These are phyloP conservation scores for Siniperca undulata DNA, from an alignment of 2,797 vertebrate species.

Conservation along the genomic window DNA sequence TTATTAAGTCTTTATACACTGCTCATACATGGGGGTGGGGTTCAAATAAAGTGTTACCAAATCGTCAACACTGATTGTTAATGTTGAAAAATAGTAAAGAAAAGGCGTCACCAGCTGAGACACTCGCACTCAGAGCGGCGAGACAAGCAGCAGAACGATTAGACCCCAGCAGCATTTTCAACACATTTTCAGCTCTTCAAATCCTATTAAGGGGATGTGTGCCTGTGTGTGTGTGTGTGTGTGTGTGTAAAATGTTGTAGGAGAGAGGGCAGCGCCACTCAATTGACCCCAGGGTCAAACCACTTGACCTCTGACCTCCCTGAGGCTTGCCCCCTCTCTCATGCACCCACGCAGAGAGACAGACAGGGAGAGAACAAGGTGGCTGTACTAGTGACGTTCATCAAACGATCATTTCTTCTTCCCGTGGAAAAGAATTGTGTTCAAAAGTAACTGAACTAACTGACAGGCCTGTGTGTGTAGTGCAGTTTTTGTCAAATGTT, in stretches of 20 bases:
- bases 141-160: conserved; percentile 13
- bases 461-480: neutral
- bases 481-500: neutral
- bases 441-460: too few species aligned
- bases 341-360: conserved; percentile 18
- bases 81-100: neutral
- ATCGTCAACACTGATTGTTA: neutral
- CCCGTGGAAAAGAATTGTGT: too few species aligned
- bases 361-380: neutral
- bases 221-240: conserved; percentile 63
- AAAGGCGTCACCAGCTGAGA: neutral
- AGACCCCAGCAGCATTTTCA: conserved; percentile 51
- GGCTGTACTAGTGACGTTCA: neutral
- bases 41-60: neutral
- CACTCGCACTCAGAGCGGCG: conserved; percentile 3
- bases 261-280: conserved; percentile 78
- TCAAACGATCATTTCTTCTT: neutral
- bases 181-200: conserved; percentile 82
- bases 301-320: conserved; percentile 84
- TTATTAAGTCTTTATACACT: neutral
- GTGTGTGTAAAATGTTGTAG: conserved; percentile 70
- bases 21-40: neutral
- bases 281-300: conserved; percentile 85
- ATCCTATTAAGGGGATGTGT: conserved; percentile 71
- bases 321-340: conserved; percentile 62